Conservation (phyloP, 2,797 vertebrate genomes). For the Rhinophrynus dorsalis region DNA sequence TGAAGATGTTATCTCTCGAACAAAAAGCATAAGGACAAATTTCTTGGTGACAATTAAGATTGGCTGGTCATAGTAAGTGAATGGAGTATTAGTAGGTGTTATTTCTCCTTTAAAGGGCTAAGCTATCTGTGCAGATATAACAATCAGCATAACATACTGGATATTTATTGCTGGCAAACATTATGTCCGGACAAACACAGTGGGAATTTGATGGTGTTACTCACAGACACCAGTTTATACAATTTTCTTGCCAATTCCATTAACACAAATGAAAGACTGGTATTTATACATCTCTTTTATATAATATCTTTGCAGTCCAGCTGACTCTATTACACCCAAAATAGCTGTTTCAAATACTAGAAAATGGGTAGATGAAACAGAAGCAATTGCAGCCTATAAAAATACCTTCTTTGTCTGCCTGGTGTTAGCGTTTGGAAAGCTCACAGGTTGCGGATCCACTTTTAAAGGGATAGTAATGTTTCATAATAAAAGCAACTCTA, state of each 20-base stretch:
- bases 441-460: no score
- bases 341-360: neutral
- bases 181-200: constrained; percentile 4
- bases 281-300: constrained; percentile 29
- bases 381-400: neutral
- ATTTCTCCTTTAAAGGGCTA: no score
- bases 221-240: neutral
- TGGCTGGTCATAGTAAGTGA: no score
- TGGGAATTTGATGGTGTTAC: neutral
- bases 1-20: no score
- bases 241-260: constrained; percentile 31
- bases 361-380: constrained; percentile 16
- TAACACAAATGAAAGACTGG: constrained; percentile 9
- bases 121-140: neutral
- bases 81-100: no score
- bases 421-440: constrained; percentile 3
- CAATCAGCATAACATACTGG: neutral
- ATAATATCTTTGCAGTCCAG: constrained; percentile 23
- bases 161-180: constrained; percentile 1
- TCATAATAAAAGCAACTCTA: no score
- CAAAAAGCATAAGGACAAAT: no score
- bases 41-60: no score
- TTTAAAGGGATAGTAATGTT: no score
- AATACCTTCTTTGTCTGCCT: constrained; percentile 1
- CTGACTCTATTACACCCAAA: constrained; percentile 3